Evolutionary conservation across 2,888 invertebrate genomes (phyloP).

Genomic region (Lithosia quadra): DNA sequence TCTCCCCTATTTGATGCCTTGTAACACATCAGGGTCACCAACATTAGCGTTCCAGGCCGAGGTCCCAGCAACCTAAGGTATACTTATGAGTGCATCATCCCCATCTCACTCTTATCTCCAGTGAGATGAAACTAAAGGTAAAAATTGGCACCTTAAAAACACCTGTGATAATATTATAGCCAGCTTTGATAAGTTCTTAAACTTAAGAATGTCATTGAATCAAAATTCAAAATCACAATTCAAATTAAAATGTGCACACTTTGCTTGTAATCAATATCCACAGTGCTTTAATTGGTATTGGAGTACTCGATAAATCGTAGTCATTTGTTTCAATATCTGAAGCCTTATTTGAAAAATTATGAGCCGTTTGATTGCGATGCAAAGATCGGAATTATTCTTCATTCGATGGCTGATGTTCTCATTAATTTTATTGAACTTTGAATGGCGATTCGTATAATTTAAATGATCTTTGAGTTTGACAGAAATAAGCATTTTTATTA

Average conservation of each 20-base stretch:
- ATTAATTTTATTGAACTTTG: constrained; percentile 42
- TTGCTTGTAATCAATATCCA: constrained; percentile 39
- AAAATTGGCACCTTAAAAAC: not conserved
- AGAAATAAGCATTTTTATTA: constrained; percentile 9
- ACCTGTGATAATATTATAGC: not conserved
- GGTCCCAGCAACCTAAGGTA: not conserved
- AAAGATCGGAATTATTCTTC: constrained; percentile 61
- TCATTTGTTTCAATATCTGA: constrained; percentile 63
- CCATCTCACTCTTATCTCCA: too few relatives aligned
- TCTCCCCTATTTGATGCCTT: not conserved
- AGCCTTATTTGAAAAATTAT: constrained; percentile 47
- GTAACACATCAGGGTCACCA: not conserved
- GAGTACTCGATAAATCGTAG: constrained; percentile 42
- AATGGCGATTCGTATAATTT: constrained; percentile 26
- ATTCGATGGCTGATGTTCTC: constrained; percentile 49
- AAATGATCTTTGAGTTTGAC: constrained; percentile 16
- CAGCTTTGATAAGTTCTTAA: not conserved
- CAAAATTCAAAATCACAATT: not conserved
- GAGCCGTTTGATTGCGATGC: constrained; percentile 56
- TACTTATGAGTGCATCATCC: too few relatives aligned
- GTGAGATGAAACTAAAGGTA: not conserved
- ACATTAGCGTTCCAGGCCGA: not conserved
- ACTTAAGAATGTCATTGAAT: constrained; percentile 5
- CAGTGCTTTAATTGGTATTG: constrained; percentile 46
- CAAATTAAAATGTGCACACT: constrained; percentile 15